Conservation (phyloP, 2,113 vertebrate genomes). For the Todiramphus saurophagus region DNA sequence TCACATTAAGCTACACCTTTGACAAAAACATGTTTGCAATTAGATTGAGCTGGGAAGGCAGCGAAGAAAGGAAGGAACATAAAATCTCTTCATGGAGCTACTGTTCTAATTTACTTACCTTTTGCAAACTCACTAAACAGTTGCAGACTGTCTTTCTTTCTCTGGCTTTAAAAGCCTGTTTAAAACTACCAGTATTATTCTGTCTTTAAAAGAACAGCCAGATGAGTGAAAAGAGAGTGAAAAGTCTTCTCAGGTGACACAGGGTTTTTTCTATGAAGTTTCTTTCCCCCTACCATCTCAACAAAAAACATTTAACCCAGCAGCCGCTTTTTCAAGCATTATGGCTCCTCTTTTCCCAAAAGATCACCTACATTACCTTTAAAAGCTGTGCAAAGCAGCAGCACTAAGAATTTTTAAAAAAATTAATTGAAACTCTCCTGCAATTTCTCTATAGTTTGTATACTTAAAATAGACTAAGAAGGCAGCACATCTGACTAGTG, state of each 20-base stretch:
- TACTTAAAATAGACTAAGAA: neutral
- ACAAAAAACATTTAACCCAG: neutral
- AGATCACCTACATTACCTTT: neutral
- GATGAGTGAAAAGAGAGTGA: neutral
- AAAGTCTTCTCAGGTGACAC: neutral
- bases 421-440: neutral
- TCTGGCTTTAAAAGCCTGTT: neutral
- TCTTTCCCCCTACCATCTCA: neutral
- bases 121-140: neutral
- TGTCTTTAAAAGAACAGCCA: neutral
- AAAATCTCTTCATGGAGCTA: neutral
- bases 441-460: neutral
- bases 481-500: neutral
- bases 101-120: neutral
- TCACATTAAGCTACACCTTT: neutral
- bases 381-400: neutral
- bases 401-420: neutral
- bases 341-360: neutral
- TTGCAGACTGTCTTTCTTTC: neutral
- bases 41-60: neutral
- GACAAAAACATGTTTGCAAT: neutral
- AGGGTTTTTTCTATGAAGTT: neutral
- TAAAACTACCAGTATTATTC: neutral
- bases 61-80: neutral
- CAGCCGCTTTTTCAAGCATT: neutral